A percentile compares a stretch with the other conserved stretches of the same genome.
Evolutionary conservation across 2,888 invertebrate genomes (phyloP).

Genomic region (Shargacucullia verbasci): DNA sequence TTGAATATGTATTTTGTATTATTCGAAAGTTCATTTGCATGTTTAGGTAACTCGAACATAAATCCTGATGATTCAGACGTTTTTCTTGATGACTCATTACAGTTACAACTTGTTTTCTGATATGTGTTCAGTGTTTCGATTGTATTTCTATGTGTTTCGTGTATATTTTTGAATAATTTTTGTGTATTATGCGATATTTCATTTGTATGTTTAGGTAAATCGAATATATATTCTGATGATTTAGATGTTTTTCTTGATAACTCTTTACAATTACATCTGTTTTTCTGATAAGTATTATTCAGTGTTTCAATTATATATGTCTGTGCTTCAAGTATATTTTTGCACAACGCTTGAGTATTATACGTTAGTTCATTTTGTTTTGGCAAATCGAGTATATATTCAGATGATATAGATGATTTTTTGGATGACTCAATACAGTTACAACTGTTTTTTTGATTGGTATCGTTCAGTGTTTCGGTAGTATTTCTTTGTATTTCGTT

Average conservation of each 20-base stretch:
- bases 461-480: slow-evolving; percentile 1
- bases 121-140: slow-evolving; percentile 2
- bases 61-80: not conserved
- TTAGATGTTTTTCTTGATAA: not conserved
- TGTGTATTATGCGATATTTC: slow-evolving; percentile 1
- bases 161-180: slow-evolving; percentile 6
- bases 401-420: not conserved
- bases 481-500: not conserved
- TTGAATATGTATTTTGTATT: slow-evolving; percentile 1
- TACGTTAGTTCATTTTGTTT: not conserved
- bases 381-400: not conserved
- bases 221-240: not conserved
- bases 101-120: slow-evolving; percentile 1
- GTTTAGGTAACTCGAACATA: not conserved
- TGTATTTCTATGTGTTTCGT: not conserved
- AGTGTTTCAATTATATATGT: not conserved
- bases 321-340: no score
- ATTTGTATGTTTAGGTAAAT: not conserved
- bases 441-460: slow-evolving; percentile 1
- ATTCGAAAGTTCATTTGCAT: not conserved
- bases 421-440: not conserved
- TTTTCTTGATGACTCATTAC: not conserved
- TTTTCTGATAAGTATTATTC: not conserved
- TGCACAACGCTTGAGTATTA: not conserved
- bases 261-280: not conserved